Conservation (phyloP, 2,888 invertebrate species). For the Pelosia muscerda region DNA sequence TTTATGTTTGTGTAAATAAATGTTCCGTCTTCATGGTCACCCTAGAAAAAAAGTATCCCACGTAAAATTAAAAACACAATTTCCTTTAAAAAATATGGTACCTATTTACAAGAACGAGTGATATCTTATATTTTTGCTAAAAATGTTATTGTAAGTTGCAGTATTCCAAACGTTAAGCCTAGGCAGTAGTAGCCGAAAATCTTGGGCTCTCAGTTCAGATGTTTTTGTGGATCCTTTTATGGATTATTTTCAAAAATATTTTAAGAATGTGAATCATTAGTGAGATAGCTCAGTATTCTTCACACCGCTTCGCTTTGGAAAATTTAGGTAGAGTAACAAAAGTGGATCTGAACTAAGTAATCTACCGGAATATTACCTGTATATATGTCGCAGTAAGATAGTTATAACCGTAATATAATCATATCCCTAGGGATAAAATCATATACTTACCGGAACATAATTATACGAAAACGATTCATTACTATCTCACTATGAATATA, state of each 20-base stretch:
- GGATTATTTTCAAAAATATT: neutral
- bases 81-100: neutral
- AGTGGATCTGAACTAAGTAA: slow-evolving; percentile 27
- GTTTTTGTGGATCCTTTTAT: neutral
- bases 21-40: no score
- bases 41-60: neutral
- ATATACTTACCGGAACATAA: no score
- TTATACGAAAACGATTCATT: no score
- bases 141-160: neutral
- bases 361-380: slow-evolving; percentile 18
- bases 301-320: slow-evolving; percentile 27
- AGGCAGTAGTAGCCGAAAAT: no score
- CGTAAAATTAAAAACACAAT: neutral
- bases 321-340: slow-evolving; percentile 33
- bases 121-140: neutral
- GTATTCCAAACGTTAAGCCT: neutral
- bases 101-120: neutral
- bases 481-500: no score
- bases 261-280: slow-evolving; percentile 32
- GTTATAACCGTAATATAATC: no score
- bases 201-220: no score
- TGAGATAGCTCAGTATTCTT: slow-evolving; percentile 31
- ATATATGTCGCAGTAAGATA: no score
- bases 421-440: no score
- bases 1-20: no score